These are phyloP conservation scores for Panurus biarmicus DNA, from an alignment of 2,113 vertebrate genomes.

Conservation along the genomic window DNA sequence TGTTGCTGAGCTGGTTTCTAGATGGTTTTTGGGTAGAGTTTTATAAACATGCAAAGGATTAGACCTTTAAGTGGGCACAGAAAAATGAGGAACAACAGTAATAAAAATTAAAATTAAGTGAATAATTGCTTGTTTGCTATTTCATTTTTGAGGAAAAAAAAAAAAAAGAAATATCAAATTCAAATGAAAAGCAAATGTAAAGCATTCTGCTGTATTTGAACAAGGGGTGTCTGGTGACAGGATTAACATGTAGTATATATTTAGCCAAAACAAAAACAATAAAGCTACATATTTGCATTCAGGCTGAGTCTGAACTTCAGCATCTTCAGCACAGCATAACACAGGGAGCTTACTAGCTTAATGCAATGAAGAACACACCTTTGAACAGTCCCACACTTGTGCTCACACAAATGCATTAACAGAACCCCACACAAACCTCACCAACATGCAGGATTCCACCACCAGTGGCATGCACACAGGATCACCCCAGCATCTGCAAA, in stretches of 20 bases:
- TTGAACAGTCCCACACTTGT: not conserved
- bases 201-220: not conserved
- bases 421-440: not conserved
- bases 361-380: not conserved
- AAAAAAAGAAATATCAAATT: not conserved
- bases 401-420: not conserved
- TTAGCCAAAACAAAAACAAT: not conserved
- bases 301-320: not conserved
- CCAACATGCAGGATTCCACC: not conserved
- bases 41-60: not conserved
- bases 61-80: not conserved
- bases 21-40: not conserved
- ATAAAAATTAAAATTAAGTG: not conserved
- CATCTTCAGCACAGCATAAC: accelerated
- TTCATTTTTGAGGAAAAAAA: not conserved
- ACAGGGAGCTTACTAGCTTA: not conserved
- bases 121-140: not conserved
- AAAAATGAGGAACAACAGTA: not conserved
- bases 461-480: accelerated
- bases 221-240: not conserved
- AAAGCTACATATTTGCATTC: not conserved
- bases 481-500: not conserved
- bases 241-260: not conserved
- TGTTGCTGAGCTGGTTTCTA: not conserved
- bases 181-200: not conserved